Evolutionary conservation across 2,888 invertebrate genomes (phyloP).

Genomic region (Leptodirus hochenwartii): DNA sequence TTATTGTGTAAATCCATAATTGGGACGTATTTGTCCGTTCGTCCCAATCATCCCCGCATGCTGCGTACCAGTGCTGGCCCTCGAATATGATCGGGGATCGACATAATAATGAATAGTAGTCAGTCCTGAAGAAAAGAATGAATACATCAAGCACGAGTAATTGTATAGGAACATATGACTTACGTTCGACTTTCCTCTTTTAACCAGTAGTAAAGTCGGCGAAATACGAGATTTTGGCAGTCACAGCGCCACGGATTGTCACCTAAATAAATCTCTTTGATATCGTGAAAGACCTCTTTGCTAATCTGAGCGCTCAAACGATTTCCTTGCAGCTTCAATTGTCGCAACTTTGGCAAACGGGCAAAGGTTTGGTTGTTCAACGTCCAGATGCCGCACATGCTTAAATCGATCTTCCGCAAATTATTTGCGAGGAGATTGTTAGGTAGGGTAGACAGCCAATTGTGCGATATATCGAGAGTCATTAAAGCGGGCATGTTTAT

Average conservation of each 20-base stretch:
- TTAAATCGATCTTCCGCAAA: slow-evolving; percentile 39
- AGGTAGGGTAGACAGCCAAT: slow-evolving; percentile 43
- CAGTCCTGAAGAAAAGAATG: too few relatives aligned
- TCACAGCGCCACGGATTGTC: slow-evolving; percentile 68
- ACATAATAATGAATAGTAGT: slow-evolving; percentile 35
- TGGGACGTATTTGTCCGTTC: slow-evolving; percentile 8
- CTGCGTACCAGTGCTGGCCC: slow-evolving; percentile 48
- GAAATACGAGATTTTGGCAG: slow-evolving; percentile 40
- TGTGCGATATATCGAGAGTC: slow-evolving; percentile 44
- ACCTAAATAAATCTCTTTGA: slow-evolving; percentile 37
- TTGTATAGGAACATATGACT: too few relatives aligned
- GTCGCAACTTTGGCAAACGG: slow-evolving; percentile 38
- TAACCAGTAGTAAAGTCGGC: slow-evolving; percentile 41
- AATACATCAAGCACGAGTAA: too few relatives aligned
- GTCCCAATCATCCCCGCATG: slow-evolving; percentile 45
- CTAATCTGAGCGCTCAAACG: slow-evolving; percentile 44
- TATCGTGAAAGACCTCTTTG: slow-evolving; percentile 39
- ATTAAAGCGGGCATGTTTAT: slow-evolving; percentile 38
- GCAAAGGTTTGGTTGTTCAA: slow-evolving; percentile 44
- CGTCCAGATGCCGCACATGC: slow-evolving; percentile 38
- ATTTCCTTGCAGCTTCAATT: slow-evolving; percentile 49
- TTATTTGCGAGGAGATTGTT: slow-evolving; percentile 39
- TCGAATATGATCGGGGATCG: slow-evolving; percentile 41
- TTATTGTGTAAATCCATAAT: slow-evolving; percentile 37
- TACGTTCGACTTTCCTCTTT: slow-evolving; percentile 35